Percentiles rank a stretch among this genome's conserved stretches.
These are phyloP conservation scores for Lamproptera curius DNA, from an alignment of 2,888 invertebrate genomes.

Conservation along the genomic window DNA sequence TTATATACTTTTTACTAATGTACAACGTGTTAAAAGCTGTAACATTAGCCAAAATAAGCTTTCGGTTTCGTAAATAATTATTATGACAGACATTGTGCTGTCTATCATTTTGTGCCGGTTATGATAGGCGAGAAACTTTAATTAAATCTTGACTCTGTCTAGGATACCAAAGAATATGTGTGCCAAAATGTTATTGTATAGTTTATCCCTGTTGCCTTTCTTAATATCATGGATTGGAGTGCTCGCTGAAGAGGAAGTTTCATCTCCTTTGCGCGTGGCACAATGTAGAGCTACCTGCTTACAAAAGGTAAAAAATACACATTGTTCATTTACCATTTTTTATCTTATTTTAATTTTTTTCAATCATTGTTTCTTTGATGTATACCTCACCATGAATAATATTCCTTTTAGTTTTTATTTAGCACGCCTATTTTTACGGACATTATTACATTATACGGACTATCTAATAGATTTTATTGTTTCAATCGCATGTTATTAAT, in stretches of 20 bases:
- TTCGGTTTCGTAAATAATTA: slow-evolving; percentile 52
- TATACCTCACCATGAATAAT: too few species aligned
- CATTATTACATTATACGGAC: too few species aligned
- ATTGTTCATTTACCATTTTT: too few species aligned
- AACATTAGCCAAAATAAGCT: slow-evolving; percentile 26
- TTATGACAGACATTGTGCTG: slow-evolving; percentile 45
- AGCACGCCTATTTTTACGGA: too few species aligned
- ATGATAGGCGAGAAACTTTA: slow-evolving; percentile 62
- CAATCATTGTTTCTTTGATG: too few species aligned
- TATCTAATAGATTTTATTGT: too few species aligned
- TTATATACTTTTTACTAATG: slow-evolving; percentile 1
- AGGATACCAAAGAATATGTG: slow-evolving; percentile 76
- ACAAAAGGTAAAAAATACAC: slow-evolving; percentile 76
- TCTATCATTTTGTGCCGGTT: slow-evolving; percentile 58
- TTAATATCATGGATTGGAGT: slow-evolving; percentile 71
- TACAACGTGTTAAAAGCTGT: slow-evolving; percentile 8
- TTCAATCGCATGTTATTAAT: too few species aligned
- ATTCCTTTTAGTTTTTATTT: too few species aligned
- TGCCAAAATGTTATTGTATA: slow-evolving; percentile 77
- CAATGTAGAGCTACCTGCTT: slow-evolving; percentile 85
- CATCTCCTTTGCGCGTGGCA: slow-evolving; percentile 84
- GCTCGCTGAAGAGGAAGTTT: slow-evolving; percentile 81
- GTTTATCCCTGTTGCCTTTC: slow-evolving; percentile 67
- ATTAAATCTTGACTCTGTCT: slow-evolving; percentile 46
- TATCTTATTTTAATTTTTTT: slow-evolving; percentile 2